Base-by-base conservation (phyloP, 2,113 vertebrate species). In the Anarrhichthys ocellatus region DNA sequence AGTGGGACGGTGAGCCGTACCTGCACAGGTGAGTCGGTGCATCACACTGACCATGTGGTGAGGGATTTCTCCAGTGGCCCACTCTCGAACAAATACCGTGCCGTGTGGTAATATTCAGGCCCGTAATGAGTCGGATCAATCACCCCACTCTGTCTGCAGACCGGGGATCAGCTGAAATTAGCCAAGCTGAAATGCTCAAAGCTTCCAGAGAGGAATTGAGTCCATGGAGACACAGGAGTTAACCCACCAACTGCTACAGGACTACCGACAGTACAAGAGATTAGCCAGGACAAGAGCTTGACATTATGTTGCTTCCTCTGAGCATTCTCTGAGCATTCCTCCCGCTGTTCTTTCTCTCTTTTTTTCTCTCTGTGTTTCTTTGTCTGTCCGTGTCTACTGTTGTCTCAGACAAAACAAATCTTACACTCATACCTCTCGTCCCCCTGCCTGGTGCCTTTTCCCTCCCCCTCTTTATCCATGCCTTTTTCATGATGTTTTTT, bases 51-150 rank as follows among this genome's bases (percentile, higher is more conserved):
- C 13, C 24, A 15, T 24, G 58, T 48, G n/a, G 7, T 52, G 42
- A 73, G 17, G 40, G 64, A 77, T 69, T 44, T 42, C 78, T 78
- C 73, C 27, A 24, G 38, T 34, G 71, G 64, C 34, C 7, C 6
- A 29, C 62, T 32, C 27, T 74, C 79, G 42, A 67, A 78, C 68
- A 74, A 67, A 84, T 56, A 54, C 73, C 58, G 18, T 36, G 72
- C 76, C 66, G 38, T 66, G 48, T 44, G 75, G 76, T 86, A 81
- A 88, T 81, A 75, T 78, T 81, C 65, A 65, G 73, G 36, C 18
- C 71, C 46, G 22, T 87, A 80, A 91, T 85, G 81, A 92, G 80
- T 62, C 38, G 48, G 78, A 89, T 93, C 87, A 88, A 78, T 90
- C 89, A 76, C 73, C 61, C 11, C 20, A 18, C 80, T 50, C 73